These are phyloP conservation scores for human (Homo sapiens) DNA, from an alignment of 2,113 vertebrate genomes.

Conservation along the genomic window DNA sequence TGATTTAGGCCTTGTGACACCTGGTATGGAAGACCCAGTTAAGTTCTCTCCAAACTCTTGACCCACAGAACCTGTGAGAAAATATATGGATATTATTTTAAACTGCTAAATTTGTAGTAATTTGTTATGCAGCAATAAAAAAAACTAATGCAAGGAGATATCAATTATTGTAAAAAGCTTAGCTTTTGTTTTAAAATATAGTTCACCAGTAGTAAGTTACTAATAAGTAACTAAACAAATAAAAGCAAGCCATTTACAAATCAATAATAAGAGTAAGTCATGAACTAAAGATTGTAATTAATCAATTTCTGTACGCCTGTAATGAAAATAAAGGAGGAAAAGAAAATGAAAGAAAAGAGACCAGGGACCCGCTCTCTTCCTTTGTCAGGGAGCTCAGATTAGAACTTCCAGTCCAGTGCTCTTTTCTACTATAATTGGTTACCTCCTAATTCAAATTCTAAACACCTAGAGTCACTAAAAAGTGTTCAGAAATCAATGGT, in stretches of 20 bases:
- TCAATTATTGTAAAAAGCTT: neutral
- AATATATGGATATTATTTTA: neutral
- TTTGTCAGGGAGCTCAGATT: neutral
- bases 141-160: neutral
- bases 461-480: neutral
- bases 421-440: neutral
- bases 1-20: neutral
- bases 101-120: neutral
- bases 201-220: neutral
- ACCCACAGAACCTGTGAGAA: neutral
- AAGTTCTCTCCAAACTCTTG: neutral
- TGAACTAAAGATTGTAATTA: neutral
- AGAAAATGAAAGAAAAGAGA: neutral
- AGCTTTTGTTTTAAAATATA: conserved; percentile 7
- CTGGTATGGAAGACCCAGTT: neutral
- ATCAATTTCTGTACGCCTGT: neutral
- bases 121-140: neutral
- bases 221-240: neutral
- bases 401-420: neutral
- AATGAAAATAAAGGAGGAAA: neutral
- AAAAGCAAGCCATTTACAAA: neutral
- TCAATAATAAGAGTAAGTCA: neutral
- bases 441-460: neutral
- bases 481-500: neutral
- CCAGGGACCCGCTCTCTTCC: too few species aligned